Evolutionary conservation across 1,140 invertebrate species (phyloP), one percentile per base, ranked within the genome.

Genomic region (Heterodera carotae): DNA sequence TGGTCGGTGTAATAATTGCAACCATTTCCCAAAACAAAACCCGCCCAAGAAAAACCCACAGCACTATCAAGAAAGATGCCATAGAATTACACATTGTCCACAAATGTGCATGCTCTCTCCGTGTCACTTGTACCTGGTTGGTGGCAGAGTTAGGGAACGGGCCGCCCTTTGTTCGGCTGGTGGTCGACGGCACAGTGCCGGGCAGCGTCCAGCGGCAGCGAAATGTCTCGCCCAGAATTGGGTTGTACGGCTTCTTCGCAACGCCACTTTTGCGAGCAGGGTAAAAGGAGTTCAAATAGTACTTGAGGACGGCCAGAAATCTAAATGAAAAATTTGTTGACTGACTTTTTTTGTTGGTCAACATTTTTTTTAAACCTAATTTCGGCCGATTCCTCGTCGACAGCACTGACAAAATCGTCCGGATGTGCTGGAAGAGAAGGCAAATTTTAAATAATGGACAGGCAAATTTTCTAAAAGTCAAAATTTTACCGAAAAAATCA

Each of bases 241-340:
- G 90, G 84, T 91, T 91, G 85, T 90, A 91, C 5, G 90, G 91
- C 77, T 91, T 91, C 80, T 90, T 91, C 22, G 90, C 90, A 59
- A 90, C 87, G 31, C 89, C 89, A 72, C 89, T 89, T 88, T 90
- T 89, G 77, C 90, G 81, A n/a, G 89, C 89, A 39, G 88, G 88
- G 81, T 90, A 90, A 76, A 91, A 90, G 12, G 90, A 89, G 29
- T 89, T 89, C 25, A 91, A 82, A 80, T 90, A 91, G 73, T 86
- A 86, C 15, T 76, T 60, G 7, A 76, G 48, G 53, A 76, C 71
- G 8, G 71, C 71, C 25, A 74, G 22, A 36, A 74, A 66, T 66
- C 62, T 66, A 34, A 1, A 3, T 12, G 10, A 73, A 33, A 43
- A 48, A 1, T 4, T 8, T n/a, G 22, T 29, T n/a, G 3, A 3